A percentile compares a stretch with the other conserved stretches of the same genome.
Conservation (phyloP, 2,113 vertebrate species). For the Gymnogyps californianus region DNA sequence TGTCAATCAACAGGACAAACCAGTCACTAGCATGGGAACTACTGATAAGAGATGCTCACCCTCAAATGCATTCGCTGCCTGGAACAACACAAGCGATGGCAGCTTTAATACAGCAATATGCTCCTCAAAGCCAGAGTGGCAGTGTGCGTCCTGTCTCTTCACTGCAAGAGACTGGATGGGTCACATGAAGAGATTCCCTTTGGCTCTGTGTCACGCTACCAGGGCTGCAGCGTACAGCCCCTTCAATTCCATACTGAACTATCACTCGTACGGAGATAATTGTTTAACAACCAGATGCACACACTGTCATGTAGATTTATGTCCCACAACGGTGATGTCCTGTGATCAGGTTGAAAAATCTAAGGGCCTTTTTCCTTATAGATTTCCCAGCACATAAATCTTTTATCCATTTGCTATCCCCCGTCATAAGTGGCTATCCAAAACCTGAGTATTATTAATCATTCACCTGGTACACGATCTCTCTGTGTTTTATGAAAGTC, state of each 20-base stretch:
- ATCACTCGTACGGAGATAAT: background rate
- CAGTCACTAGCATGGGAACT: background rate
- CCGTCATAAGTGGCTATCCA: background rate
- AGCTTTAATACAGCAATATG: background rate
- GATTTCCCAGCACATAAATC: background rate
- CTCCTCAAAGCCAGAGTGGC: background rate
- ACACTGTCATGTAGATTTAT: background rate
- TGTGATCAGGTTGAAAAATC: background rate
- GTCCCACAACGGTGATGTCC: background rate
- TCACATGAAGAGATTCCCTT: background rate
- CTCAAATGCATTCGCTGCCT: background rate
- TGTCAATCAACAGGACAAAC: constrained; percentile 32
- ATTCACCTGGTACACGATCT: background rate
- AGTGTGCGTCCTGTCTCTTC: background rate
- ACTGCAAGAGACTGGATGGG: background rate
- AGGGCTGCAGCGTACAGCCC: background rate
- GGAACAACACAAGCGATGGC: background rate
- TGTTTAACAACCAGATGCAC: background rate
- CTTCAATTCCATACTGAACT: background rate
- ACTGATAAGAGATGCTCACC: background rate
- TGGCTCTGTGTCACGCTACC: background rate
- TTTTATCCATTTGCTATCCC: background rate
- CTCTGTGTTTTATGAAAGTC: background rate
- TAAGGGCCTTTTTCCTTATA: background rate
- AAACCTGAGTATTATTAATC: background rate